Conservation (phyloP, 2,888 invertebrate species). For the Eutolmus rufibarbis region DNA sequence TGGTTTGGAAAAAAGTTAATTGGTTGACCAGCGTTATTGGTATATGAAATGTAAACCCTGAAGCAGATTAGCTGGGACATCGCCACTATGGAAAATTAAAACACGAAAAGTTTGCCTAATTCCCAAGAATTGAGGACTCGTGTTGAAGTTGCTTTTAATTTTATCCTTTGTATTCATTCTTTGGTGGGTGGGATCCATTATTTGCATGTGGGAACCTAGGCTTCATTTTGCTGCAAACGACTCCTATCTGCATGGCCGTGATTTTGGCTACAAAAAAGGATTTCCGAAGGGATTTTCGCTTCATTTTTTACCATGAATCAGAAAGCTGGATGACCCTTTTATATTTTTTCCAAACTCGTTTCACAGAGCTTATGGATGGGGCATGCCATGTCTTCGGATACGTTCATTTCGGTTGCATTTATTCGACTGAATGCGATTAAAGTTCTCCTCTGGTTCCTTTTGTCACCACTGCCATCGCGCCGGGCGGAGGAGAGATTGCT, state of each 20-base stretch:
- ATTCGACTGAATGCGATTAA: conserved; percentile 22
- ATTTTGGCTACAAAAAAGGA: background rate
- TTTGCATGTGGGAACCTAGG: conserved; percentile 3
- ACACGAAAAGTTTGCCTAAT: too few relatives aligned
- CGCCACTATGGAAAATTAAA: too few relatives aligned
- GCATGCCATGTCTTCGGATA: background rate
- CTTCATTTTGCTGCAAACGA: background rate
- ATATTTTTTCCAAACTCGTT: background rate
- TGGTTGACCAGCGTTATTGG: too few relatives aligned
- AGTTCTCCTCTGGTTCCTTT: conserved; percentile 1
- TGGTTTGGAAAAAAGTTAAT: too few relatives aligned
- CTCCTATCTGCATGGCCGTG: background rate
- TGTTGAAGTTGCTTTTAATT: conserved; percentile 28
- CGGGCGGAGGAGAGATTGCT: background rate
- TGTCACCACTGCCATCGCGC: background rate
- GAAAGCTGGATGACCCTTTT: background rate
- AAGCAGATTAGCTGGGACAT: too few relatives aligned
- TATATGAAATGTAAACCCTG: too few relatives aligned
- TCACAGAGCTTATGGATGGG: background rate
- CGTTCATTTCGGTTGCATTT: conserved; percentile 18
- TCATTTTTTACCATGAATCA: background rate
- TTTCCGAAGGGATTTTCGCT: conserved; percentile 2
- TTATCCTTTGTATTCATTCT: conserved; percentile 27
- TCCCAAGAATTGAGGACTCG: background rate
- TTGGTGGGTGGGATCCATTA: conserved; percentile 1